phyloP scores from a whole-genome alignment of 2,888 invertebrate genomes.

The Ophion ellenae region DNA sequence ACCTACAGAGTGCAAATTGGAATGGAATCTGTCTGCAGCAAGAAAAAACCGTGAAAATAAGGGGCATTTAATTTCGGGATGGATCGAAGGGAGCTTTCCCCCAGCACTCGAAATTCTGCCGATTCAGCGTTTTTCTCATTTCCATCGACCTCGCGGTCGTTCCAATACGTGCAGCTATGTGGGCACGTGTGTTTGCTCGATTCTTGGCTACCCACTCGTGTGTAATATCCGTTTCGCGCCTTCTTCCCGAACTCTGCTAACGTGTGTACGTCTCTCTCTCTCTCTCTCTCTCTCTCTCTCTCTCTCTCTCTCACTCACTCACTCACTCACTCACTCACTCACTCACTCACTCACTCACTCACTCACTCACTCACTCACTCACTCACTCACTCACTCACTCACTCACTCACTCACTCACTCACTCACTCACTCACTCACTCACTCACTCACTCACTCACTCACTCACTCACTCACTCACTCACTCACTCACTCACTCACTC shows the following conservation, averaged over 20 bases:
- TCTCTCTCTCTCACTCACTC: too few relatives aligned
- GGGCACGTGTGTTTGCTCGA: not conserved
- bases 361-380: too few relatives aligned
- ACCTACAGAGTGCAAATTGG: not conserved
- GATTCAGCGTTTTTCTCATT: constrained; percentile 42
- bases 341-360: too few relatives aligned
- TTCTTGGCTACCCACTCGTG: constrained; percentile 30
- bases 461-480: too few relatives aligned
- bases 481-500: too few relatives aligned
- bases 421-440: too few relatives aligned
- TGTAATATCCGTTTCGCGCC: constrained; percentile 60
- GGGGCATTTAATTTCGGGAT: not conserved
- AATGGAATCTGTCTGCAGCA: not conserved
- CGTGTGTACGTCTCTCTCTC: constrained; percentile 15
- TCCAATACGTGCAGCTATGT: not conserved
- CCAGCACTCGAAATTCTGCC: constrained; percentile 32
- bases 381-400: too few relatives aligned
- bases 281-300: not conserved
- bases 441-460: too few relatives aligned
- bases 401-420: too few relatives aligned
- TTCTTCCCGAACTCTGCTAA: constrained; percentile 36
- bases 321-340: too few relatives aligned
- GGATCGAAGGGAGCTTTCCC: not conserved
- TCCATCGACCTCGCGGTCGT: constrained; percentile 19
- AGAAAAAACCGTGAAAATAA: not conserved